These are phyloP conservation scores for Oreamnos americanus DNA, from an alignment of 2,113 vertebrate genomes.

Conservation along the genomic window DNA sequence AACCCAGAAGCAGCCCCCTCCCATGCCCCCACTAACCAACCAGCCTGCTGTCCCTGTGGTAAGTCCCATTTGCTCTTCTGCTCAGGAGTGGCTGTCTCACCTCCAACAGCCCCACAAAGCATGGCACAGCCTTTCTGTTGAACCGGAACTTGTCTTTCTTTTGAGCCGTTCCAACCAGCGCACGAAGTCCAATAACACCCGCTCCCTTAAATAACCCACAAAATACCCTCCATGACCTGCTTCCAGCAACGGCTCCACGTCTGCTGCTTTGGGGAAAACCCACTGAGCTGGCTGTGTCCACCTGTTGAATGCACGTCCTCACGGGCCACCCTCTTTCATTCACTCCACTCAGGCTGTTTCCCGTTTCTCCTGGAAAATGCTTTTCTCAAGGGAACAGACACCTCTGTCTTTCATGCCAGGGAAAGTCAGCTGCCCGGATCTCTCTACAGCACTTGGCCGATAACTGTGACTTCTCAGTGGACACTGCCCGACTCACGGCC, in stretches of 20 bases:
- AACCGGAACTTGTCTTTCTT: background rate
- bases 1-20: background rate
- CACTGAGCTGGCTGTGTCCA: background rate
- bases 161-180: background rate
- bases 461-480: no score
- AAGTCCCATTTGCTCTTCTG: rapidly evolving
- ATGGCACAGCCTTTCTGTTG: no score
- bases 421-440: background rate
- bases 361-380: background rate
- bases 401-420: no score
- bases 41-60: rapidly evolving
- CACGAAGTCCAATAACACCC: background rate
- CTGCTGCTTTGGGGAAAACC: background rate
- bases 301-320: background rate
- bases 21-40: background rate
- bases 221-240: background rate
- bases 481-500: background rate
- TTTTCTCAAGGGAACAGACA: background rate
- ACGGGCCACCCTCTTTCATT: background rate
- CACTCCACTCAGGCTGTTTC: background rate
- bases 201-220: no score
- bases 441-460: background rate
- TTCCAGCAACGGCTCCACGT: rapidly evolving
- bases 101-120: rapidly evolving
- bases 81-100: background rate